phyloP scores from a whole-genome alignment of 2,113 vertebrate species.

The Dunckerocampus dactyliophorus region DNA sequence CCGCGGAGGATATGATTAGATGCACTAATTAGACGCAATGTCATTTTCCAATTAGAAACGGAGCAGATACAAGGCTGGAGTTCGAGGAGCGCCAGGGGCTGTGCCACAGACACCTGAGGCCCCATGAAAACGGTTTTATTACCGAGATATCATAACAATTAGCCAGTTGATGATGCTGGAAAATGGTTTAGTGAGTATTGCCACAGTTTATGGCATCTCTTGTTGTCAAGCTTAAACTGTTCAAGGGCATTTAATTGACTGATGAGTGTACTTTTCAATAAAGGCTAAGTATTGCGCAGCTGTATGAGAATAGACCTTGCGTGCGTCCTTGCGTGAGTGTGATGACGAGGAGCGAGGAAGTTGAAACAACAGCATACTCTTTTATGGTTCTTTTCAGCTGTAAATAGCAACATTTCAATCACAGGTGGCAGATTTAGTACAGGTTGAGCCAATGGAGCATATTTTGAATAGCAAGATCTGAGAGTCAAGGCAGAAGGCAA shows the following conservation, averaged over 20 bases:
- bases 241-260: background rate
- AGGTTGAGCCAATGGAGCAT: background rate
- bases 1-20: slow-evolving; percentile 38
- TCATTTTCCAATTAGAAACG: slow-evolving; percentile 38
- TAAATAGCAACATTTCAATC: background rate
- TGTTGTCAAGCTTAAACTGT: background rate
- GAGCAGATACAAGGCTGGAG: slow-evolving; percentile 1
- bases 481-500: background rate
- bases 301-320: background rate
- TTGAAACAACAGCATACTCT: background rate
- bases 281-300: background rate
- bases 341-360: background rate
- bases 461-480: too few relatives aligned
- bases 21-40: slow-evolving; percentile 37
- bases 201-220: background rate
- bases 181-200: background rate
- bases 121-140: slow-evolving; percentile 2
- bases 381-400: background rate
- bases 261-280: background rate
- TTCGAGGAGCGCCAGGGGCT: slow-evolving; percentile 1
- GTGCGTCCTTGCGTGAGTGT: background rate
- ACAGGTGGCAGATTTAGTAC: slow-evolving; percentile 1
- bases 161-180: background rate
- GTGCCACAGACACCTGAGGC: background rate
- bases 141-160: slow-evolving; percentile 7